Conservation (phyloP, 2,113 vertebrate species). For the Cyrtonyx montezumae region DNA sequence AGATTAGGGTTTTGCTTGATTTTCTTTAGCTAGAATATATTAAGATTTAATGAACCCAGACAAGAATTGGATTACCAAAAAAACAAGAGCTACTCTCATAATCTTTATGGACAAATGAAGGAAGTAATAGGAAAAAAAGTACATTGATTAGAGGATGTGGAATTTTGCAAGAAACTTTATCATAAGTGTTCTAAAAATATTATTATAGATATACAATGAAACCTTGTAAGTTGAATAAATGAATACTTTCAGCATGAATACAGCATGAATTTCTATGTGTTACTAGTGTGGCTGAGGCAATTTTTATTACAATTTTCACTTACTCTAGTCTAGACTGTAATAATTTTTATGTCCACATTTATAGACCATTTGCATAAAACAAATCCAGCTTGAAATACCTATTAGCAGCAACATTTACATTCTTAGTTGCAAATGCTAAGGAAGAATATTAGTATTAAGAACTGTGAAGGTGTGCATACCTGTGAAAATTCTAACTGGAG, state of each 20-base stretch:
- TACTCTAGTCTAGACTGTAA: neutral
- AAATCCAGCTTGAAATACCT: neutral
- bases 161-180: neutral
- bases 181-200: neutral
- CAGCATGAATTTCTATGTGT: neutral
- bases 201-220: neutral
- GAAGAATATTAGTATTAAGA: neutral
- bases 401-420: neutral
- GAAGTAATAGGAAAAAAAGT: neutral
- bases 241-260: neutral
- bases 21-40: conserved; percentile 32
- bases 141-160: neutral
- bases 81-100: conserved; percentile 35
- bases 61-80: conserved; percentile 51
- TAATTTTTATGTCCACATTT: neutral
- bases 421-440: neutral
- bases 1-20: conserved; percentile 43
- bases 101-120: neutral
- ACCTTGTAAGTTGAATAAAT: neutral
- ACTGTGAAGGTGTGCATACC: neutral
- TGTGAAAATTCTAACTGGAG: neutral
- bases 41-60: conserved; percentile 60
- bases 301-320: neutral
- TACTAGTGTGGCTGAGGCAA: neutral
- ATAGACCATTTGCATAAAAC: neutral